Conservation (phyloP, 2,797 vertebrate genomes). For the Liasis olivaceus region DNA sequence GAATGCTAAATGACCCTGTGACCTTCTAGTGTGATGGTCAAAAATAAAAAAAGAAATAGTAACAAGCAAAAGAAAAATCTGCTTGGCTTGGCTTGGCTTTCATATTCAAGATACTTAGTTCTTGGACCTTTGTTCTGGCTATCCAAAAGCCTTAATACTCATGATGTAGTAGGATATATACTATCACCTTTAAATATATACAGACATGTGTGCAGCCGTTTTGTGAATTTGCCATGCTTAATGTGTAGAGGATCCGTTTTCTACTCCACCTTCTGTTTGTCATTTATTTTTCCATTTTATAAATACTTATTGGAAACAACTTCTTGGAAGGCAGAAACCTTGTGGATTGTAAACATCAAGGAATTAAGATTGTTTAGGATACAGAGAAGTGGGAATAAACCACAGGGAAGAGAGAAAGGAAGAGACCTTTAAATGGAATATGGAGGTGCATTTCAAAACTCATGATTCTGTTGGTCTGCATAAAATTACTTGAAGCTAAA, state of each 20-base stretch:
- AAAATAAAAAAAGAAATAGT: constrained; percentile 54
- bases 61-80: constrained; percentile 37
- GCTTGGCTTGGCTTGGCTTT: constrained; percentile 45
- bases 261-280: constrained; percentile 66
- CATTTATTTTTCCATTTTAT: constrained; percentile 74
- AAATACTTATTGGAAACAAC: constrained; percentile 70
- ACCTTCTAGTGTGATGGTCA: constrained; percentile 55
- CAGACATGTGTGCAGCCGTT: constrained; percentile 30
- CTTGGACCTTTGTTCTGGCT: constrained; percentile 43
- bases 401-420: not conserved
- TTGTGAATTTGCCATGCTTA: constrained; percentile 52
- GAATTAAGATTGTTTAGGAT: constrained; percentile 67
- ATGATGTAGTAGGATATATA: constrained; percentile 18
- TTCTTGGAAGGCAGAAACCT: constrained; percentile 70
- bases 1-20: constrained; percentile 59
- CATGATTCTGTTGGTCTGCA: constrained; percentile 52
- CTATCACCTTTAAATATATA: not conserved
- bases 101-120: constrained; percentile 50
- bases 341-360: constrained; percentile 68
- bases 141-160: constrained; percentile 46
- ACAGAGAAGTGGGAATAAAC: constrained; percentile 52
- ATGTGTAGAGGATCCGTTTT: constrained; percentile 53
- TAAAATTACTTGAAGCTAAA: constrained; percentile 57
- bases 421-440: constrained; percentile 59
- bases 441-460: constrained; percentile 52